A percentile compares a stretch with the other conserved stretches of the same genome.
Conservation (phyloP, 2,888 invertebrate genomes). For the Sicus ferrugineus region DNA sequence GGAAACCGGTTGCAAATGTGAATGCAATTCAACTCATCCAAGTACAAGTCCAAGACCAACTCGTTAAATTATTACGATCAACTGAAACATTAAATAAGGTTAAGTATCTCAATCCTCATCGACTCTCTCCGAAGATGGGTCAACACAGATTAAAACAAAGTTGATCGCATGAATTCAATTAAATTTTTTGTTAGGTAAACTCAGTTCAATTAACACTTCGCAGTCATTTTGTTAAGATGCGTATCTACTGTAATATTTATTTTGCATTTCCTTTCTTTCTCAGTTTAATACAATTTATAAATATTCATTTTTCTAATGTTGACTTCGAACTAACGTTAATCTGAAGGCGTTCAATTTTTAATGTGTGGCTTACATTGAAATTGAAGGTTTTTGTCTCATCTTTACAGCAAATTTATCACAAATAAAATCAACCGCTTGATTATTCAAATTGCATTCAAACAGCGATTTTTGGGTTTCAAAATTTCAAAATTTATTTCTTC, state of each 20-base stretch:
- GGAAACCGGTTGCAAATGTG: background rate
- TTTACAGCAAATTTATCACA: background rate
- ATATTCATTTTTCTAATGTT: conserved; percentile 14
- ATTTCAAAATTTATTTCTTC: too few species aligned
- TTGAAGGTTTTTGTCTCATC: background rate
- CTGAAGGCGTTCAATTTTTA: background rate
- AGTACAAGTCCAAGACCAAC: background rate
- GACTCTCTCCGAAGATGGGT: too few species aligned
- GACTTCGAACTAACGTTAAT: background rate
- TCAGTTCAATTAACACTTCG: background rate
- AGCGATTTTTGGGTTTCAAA: too few species aligned
- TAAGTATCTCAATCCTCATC: too few species aligned
- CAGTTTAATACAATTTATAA: background rate
- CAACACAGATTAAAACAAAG: too few species aligned
- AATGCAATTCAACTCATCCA: conserved; percentile 4
- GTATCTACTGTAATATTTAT: background rate
- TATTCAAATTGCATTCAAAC: too few species aligned
- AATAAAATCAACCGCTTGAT: too few species aligned
- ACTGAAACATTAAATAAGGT: background rate
- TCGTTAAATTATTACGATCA: background rate
- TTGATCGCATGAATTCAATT: too few species aligned
- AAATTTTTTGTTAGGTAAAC: too few species aligned
- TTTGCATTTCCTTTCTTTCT: conserved; percentile 2
- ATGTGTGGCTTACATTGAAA: conserved; percentile 20
- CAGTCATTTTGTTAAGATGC: background rate